phyloP scores from a whole-genome alignment of 2,888 invertebrate genomes.

The Chalcosyrphus nemorum region DNA sequence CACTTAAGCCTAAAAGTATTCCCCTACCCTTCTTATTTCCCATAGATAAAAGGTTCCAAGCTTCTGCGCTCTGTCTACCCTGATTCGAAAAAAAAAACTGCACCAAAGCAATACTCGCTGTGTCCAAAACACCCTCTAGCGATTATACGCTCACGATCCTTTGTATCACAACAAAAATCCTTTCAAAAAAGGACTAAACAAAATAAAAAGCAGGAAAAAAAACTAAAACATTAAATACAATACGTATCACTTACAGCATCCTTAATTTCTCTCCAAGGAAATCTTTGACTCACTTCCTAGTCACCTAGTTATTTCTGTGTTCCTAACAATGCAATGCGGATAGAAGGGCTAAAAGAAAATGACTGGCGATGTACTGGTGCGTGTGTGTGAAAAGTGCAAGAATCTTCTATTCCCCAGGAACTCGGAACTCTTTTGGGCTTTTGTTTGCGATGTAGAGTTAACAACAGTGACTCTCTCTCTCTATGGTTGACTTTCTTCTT shows the following conservation, averaged over 20 bases:
- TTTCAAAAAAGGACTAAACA: no score
- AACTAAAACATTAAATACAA: no score
- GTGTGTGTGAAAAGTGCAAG: conserved; percentile 33
- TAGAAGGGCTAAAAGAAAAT: not conserved
- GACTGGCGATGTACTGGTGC: not conserved
- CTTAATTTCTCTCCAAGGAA: conserved; percentile 54
- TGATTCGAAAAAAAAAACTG: no score
- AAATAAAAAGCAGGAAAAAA: no score
- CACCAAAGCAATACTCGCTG: no score
- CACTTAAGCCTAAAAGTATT: no score
- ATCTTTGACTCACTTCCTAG: conserved; percentile 57
- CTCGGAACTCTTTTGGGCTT: conserved; percentile 38
- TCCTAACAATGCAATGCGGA: not conserved
- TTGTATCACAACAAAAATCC: no score
- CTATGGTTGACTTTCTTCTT: conserved; percentile 28
- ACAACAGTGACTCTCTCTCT: conserved; percentile 26
- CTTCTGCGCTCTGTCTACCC: no score
- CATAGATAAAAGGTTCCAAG: no score
- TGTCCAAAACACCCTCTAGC: no score
- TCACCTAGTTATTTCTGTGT: conserved; percentile 42
- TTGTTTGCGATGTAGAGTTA: conserved; percentile 28
- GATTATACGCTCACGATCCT: no score
- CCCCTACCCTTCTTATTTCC: no score
- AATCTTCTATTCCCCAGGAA: conserved; percentile 16
- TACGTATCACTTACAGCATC: conserved; percentile 27